These are phyloP conservation scores for Reticulitermes speratus DNA, from an alignment of 1,140 invertebrate species.

Conservation along the genomic window DNA sequence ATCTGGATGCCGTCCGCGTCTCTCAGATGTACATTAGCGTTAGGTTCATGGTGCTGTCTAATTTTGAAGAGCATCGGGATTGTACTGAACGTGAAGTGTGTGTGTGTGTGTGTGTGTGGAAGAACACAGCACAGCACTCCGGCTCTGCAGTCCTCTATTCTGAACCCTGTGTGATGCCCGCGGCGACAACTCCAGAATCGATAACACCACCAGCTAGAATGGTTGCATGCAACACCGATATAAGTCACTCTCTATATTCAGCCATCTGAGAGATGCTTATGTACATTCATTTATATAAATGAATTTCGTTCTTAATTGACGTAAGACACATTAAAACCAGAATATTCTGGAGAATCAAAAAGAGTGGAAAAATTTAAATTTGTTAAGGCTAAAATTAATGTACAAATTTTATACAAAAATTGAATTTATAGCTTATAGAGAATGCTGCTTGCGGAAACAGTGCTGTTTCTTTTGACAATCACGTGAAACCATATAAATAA, in stretches of 20 bases:
- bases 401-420: too few relatives aligned
- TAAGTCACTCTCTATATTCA: not conserved
- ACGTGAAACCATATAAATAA: too few relatives aligned
- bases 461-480: too few relatives aligned
- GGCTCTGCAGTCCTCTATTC: not conserved
- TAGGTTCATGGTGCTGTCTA: not conserved
- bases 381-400: too few relatives aligned
- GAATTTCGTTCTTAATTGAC: too few relatives aligned
- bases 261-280: not conserved
- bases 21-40: not conserved
- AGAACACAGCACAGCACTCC: not conserved
- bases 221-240: not conserved
- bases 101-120: not conserved
- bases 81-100: too few relatives aligned
- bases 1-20: not conserved
- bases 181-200: not conserved
- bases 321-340: too few relatives aligned
- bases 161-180: not conserved
- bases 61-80: not conserved
- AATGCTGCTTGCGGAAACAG: too few relatives aligned
- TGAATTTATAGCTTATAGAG: too few relatives aligned
- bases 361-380: too few relatives aligned
- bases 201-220: not conserved
- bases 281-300: too few relatives aligned
- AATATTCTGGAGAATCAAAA: too few relatives aligned